Percentiles rank a stretch among this genome's conserved stretches.
Conservation (phyloP, 2,797 vertebrate species). For the Labroides dimidiatus region DNA sequence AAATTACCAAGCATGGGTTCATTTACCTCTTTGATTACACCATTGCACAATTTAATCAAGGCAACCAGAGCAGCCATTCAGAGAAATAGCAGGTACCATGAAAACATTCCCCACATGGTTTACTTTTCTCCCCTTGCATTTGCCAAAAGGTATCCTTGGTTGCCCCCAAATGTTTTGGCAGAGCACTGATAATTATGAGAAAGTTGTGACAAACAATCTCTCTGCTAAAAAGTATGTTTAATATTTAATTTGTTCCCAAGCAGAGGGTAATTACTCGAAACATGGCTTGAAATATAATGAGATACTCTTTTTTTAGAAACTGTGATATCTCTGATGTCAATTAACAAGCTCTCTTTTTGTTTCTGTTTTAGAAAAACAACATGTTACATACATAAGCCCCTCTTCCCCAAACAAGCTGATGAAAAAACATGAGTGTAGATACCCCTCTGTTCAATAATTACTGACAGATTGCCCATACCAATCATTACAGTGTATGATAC, state of each 20-base stretch:
- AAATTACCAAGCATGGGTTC: slow-evolving; percentile 37
- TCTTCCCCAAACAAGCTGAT: no score
- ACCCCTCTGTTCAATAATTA: no score
- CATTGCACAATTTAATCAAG: slow-evolving; percentile 51
- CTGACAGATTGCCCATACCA: no score
- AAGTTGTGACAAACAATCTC: slow-evolving; percentile 35
- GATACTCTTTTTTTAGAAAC: slow-evolving; percentile 17
- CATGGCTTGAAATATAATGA: slow-evolving; percentile 34
- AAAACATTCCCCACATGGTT: slow-evolving; percentile 2
- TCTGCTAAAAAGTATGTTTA: slow-evolving; percentile 38
- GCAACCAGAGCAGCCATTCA: slow-evolving; percentile 19
- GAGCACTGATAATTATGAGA: slow-evolving; percentile 30
- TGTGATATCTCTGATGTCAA: slow-evolving; percentile 8
- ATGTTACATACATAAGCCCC: no score
- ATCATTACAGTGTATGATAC: no score
- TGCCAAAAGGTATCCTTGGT: slow-evolving; percentile 24
- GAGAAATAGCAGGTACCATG: slow-evolving; percentile 5
- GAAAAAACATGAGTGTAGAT: no score
- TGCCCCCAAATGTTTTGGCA: slow-evolving; percentile 33
- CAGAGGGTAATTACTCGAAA: slow-evolving; percentile 32
- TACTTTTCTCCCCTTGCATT: slow-evolving; percentile 2
- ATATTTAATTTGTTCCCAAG: slow-evolving; percentile 44
- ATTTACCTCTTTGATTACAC: slow-evolving; percentile 47
- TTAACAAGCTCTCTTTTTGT: slow-evolving; percentile 7
- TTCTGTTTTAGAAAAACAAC: neutral